phyloP scores from a whole-genome alignment of 2,888 invertebrate species.

The Agrypnus murinus region DNA sequence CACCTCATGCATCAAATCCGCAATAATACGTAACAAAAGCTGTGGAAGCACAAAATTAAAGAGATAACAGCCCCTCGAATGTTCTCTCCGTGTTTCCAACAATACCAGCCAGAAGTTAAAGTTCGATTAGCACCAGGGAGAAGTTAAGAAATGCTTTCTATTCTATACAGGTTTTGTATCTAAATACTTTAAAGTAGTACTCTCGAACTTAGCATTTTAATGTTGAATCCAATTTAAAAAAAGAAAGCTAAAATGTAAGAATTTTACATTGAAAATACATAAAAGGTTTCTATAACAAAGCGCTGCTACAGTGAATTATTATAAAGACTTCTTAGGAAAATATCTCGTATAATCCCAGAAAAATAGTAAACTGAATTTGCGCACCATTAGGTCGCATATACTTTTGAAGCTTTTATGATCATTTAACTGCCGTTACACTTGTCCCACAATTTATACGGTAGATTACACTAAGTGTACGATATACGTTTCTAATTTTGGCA shows the following conservation, averaged over 20 bases:
- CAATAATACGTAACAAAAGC: constrained; percentile 24
- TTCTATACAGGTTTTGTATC: not conserved
- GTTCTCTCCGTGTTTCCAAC: not conserved
- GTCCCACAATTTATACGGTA: constrained; percentile 20
- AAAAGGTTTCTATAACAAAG: too few relatives aligned
- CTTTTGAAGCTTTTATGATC: constrained; percentile 23
- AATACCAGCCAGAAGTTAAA: constrained; percentile 5
- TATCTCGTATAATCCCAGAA: constrained; percentile 2
- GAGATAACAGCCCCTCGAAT: constrained; percentile 17
- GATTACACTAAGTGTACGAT: constrained; percentile 23
- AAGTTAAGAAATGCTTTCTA: not conserved
- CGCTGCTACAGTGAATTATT: too few relatives aligned
- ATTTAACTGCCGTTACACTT: constrained; percentile 28
- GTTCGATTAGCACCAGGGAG: not conserved
- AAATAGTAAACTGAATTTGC: constrained; percentile 18
- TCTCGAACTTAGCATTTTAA: too few relatives aligned
- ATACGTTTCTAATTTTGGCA: constrained; percentile 26
- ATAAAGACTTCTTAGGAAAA: not conserved
- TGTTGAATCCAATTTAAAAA: too few relatives aligned
- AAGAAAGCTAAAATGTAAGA: too few relatives aligned
- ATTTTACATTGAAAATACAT: too few relatives aligned
- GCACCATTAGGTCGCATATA: constrained; percentile 28
- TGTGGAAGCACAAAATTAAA: constrained; percentile 22
- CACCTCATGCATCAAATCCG: constrained; percentile 30
- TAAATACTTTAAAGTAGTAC: too few relatives aligned